Evolutionary conservation across 92 coral and sea anemone species (phyloP), one percentile per base, ranked within the genome.

Genomic region (Phenganax subtilis): DNA sequence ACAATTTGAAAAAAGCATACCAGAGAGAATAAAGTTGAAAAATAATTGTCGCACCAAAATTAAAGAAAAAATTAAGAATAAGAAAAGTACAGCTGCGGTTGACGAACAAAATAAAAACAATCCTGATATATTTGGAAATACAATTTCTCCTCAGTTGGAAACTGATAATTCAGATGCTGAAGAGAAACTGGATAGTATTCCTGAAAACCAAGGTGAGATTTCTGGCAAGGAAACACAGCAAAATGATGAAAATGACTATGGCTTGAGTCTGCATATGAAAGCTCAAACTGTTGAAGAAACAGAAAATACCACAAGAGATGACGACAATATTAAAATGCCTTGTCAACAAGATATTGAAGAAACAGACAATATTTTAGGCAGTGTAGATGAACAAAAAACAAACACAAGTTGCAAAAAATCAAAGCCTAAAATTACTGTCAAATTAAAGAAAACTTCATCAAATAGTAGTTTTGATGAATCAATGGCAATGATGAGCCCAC

Each of bases 1-100:
- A 54, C 83, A 76, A 29, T 70, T 91, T 60, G 85, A 84, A 59
- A 83, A 72, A 71, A 88, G 85, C 55, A 3, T 31, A 51, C 62
- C 62, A 0, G 61, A 57, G 61, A 17, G 25, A 17, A n/a, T 75
- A n/a, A 71, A 14, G 75, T 51, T 51, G 86, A 83, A 51, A 87
- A 93, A 72, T 85, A 89, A 71, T 7, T 68, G 73, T 10, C 73
- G 73, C 3, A n/a, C 73, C 5, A 68, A 53, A 7, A 68, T 68
- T 37, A 16, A 53, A 7, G 73, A 68, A 27, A 27, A 17, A 68
- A 68, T 68, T 10, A 68, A 30, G 54, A 68, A 14, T 68, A 37
- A 68, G 53, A n/a, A 68, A 8, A 2, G 73, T 68, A 10, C 0
- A 10, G 54, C 73, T 16, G 47, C 52, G 29, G 47, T 20, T 0